Percentiles rank a stretch among this genome's conserved stretches.
phyloP scores from a whole-genome alignment of 2,888 invertebrate genomes.

The Trichacis sp. region DNA sequence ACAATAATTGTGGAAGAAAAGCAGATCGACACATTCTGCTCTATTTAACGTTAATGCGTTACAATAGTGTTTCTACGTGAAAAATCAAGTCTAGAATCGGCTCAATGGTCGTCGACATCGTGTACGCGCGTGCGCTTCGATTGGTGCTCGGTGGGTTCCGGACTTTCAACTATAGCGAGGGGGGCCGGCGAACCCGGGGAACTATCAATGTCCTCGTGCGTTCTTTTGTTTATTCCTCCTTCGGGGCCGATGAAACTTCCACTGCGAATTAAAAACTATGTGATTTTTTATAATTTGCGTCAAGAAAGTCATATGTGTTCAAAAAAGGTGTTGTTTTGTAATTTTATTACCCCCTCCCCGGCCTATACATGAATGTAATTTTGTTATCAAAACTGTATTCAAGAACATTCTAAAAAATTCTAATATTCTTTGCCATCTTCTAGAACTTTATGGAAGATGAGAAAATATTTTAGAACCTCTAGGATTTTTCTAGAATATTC shows the following conservation, averaged over 20 bases:
- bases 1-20: slow-evolving; percentile 30
- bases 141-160: slow-evolving; percentile 62
- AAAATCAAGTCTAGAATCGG: slow-evolving; percentile 49
- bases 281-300: no score
- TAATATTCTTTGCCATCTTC: no score
- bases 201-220: slow-evolving; percentile 65
- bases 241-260: slow-evolving; percentile 66
- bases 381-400: no score
- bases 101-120: slow-evolving; percentile 66
- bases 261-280: slow-evolving; percentile 46
- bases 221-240: slow-evolving; percentile 60
- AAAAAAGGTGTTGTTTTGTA: no score
- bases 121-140: slow-evolving; percentile 65
- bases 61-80: slow-evolving; percentile 63
- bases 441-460: no score
- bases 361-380: no score
- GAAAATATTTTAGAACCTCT: no score
- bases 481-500: no score
- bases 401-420: no score
- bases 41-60: slow-evolving; percentile 42
- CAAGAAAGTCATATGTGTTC: no score
- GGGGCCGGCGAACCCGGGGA: slow-evolving; percentile 67
- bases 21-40: slow-evolving; percentile 14
- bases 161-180: slow-evolving; percentile 66
- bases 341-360: no score